A percentile compares a stretch with the other conserved stretches of the same genome.
Conservation (phyloP, 2,797 vertebrate species). For the Antennarius maculatus region DNA sequence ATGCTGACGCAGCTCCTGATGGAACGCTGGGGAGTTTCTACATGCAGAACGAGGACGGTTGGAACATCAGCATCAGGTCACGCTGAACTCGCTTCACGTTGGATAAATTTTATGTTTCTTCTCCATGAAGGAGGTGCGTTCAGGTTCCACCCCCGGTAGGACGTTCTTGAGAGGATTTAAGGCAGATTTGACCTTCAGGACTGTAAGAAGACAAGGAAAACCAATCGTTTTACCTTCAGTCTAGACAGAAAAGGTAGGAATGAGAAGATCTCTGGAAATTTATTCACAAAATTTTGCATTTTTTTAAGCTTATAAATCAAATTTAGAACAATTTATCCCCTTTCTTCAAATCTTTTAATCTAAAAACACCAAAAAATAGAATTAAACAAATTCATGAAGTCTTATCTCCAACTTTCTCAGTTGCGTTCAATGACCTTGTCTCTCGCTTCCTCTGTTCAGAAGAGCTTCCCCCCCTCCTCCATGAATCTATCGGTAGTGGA, state of each 20-base stretch:
- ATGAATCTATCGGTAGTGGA: slow-evolving; percentile 66
- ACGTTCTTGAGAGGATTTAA: slow-evolving; percentile 27
- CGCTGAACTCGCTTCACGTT: not conserved
- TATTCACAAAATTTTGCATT: not conserved
- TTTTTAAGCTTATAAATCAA: not conserved
- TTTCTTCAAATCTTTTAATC: no score
- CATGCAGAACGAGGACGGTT: slow-evolving; percentile 16
- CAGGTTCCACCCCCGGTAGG: slow-evolving; percentile 7
- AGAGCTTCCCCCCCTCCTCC: slow-evolving; percentile 46
- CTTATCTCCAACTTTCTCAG: not conserved
- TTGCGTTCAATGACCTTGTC: slow-evolving; percentile 9
- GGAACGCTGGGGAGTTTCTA: slow-evolving; percentile 52
- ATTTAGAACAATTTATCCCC: no score
- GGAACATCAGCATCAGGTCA: slow-evolving; percentile 34
- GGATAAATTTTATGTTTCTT: not conserved
- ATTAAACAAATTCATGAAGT: no score
- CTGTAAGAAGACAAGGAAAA: slow-evolving; percentile 16
- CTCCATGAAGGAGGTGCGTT: not conserved
- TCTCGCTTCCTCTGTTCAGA: slow-evolving; percentile 3
- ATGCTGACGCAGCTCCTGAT: slow-evolving; percentile 41
- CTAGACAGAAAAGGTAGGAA: slow-evolving; percentile 58
- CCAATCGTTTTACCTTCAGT: not conserved
- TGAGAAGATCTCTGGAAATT: not conserved
- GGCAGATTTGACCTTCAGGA: not conserved
- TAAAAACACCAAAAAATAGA: no score